Base-by-base conservation (phyloP, 2,888 invertebrate species). In the Acronicta aceris region DNA sequence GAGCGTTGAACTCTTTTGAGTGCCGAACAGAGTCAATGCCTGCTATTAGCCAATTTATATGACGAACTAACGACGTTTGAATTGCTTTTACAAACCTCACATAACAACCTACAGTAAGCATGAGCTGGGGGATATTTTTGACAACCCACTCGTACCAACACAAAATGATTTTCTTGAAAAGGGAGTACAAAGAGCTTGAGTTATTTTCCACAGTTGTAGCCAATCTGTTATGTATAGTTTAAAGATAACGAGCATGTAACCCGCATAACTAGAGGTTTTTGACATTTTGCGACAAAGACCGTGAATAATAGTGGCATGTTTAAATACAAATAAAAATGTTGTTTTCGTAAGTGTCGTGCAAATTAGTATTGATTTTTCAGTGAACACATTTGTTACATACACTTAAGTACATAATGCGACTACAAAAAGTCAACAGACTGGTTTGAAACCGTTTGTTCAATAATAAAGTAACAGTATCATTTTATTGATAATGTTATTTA, bases 1-100 rank as follows among this genome's bases (percentile, higher is more conserved):
- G 94, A 89, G 87, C 94, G 90, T 93, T 94, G 94, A 94, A 93
- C 94, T 91, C 93, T 89, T 89, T 89, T 83, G 88, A 89, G 86
- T 84, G 88, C 81, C 86, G 81, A 82, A 81, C 81, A 82, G 81
- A 92, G 89, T 89, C 89, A 89, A 87, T 85, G 89, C 69, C 89
- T 89, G 89, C 88, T 88, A 89, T 91, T 90, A 90, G 89, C 90
- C 88, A 90, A 89, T 90, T 86, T 89, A 85, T 84, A 83, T 83
- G 84, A 83, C 76, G 82, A 71, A 72, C 81, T 86, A 84, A 74
- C 75, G 81, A 88, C 81, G 81, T 81, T 84, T 76, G 79, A 82
- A 84, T 85, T 81, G 84, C 81, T 81, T 83, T 78, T 71, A 76
- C 74, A 75, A 74, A 77, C 73, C 74, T 63, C 53, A 58, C 25